Base-by-base conservation (phyloP, 2,797 vertebrate genomes). In the Bucorvus abyssinicus region DNA sequence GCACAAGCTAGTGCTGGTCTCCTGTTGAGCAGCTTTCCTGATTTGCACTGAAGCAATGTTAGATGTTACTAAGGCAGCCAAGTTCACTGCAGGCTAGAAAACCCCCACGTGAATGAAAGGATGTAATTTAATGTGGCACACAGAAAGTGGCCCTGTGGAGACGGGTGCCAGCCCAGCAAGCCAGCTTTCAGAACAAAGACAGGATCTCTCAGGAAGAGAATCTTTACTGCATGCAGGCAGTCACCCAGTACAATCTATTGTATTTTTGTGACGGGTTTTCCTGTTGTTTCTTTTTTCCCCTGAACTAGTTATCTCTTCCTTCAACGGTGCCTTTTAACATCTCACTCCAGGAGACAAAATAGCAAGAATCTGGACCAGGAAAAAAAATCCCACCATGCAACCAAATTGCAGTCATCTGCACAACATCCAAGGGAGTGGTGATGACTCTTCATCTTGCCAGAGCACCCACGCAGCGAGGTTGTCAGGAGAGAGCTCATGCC, bases 311-410 rank as follows among this genome's bases (percentile, higher is more conserved):
- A 1, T 14, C 44, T 53, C 23, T 78, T 56, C 20, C 17, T 83
- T 71, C 21, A 84, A 12, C 52, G 42, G 4, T 29, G 19, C 14
- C 69, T 47, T 82, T 93, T 93, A 82, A 6, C 93, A 27, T 49
- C 50, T n/a, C 42, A 2, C 75, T 95, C 76, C 84, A 97, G 97
- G 98, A 98, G 96, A 97, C 93, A 87, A 81, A 96, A 29, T 11
- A 59, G 84, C 96, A 96, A 97, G 96, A 96, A 96, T 89, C 84
- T 94, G 97, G 91, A 97, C 88, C 98, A 97, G 96, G 94, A 89
- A 95, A 97, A 97, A 93, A 97, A 93, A 92, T 34, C 96, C 92
- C 97, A 91, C 91, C 97, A 99, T 99, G 99, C 99, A 99, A 97
- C 95, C 98, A 79, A 97, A 89, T 38, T 97, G 97, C 71, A 94